Conservation (phyloP, 2,797 vertebrate genomes). For the Coregonus suidteri region DNA sequence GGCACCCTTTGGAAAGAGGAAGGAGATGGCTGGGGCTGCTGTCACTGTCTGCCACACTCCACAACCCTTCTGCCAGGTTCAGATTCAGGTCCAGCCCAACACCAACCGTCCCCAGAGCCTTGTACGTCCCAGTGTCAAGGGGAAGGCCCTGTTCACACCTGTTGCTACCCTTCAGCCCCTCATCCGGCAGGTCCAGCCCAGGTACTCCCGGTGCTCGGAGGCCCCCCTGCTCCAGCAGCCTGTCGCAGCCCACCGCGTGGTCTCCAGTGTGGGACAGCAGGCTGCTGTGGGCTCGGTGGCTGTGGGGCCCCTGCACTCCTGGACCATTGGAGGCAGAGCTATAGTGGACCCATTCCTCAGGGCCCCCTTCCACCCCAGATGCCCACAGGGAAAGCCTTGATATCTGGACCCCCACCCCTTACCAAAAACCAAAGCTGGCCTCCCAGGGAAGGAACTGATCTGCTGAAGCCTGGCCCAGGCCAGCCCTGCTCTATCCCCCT, state of each 20-base stretch:
- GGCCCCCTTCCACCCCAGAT: constrained; percentile 84
- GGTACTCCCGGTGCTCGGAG: constrained; percentile 70
- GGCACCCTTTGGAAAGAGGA: constrained; percentile 87
- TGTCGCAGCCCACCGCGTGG: constrained; percentile 73
- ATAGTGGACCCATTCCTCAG: constrained; percentile 80
- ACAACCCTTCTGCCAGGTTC: no score
- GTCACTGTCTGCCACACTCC: constrained; percentile 7
- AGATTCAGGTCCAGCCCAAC: constrained; percentile 14
- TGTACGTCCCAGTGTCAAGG: constrained; percentile 10
- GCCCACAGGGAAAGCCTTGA: constrained; percentile 76
- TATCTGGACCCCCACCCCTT: background rate
- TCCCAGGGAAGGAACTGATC: constrained; percentile 1
- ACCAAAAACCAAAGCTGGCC: constrained; percentile 1
- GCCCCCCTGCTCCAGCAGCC: constrained; percentile 72
- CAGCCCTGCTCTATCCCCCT: constrained; percentile 22
- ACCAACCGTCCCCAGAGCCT: background rate
- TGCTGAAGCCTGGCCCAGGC: constrained; percentile 17
- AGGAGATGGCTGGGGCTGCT: constrained; percentile 63
- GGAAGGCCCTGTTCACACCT: constrained; percentile 14
- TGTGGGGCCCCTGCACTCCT: constrained; percentile 81
- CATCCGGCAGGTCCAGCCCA: constrained; percentile 5
- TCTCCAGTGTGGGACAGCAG: constrained; percentile 84
- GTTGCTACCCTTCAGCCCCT: constrained; percentile 22
- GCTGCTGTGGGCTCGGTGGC: constrained; percentile 85
- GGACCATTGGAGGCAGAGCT: constrained; percentile 68